These are phyloP conservation scores for Coleophora flavipennella DNA, from an alignment of 2,888 invertebrate species.

Conservation along the genomic window DNA sequence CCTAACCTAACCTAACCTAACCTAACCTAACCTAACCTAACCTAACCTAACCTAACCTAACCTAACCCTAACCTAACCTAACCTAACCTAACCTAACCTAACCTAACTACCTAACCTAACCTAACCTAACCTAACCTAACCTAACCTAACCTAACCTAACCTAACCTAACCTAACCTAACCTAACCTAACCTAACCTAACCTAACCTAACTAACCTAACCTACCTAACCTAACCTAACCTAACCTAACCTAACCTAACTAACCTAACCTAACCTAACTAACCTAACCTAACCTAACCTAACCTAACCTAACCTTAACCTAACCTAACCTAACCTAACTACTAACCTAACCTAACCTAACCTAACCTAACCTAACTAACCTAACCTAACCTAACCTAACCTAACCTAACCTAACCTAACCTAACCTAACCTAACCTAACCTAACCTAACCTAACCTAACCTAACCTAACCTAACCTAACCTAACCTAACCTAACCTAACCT, in stretches of 20 bases:
- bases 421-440: slow-evolving; percentile 7
- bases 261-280: slow-evolving; percentile 4
- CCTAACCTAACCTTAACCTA: slow-evolving; percentile 8
- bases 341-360: slow-evolving; percentile 9
- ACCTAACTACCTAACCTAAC: slow-evolving; percentile 9
- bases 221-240: slow-evolving; percentile 10
- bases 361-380: slow-evolving; percentile 9
- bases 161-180: slow-evolving; percentile 8
- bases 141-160: slow-evolving; percentile 9
- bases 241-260: slow-evolving; percentile 10
- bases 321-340: slow-evolving; percentile 9
- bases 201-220: slow-evolving; percentile 6
- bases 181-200: slow-evolving; percentile 8
- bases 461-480: slow-evolving; percentile 12
- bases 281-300: slow-evolving; percentile 9
- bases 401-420: slow-evolving; percentile 9
- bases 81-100: slow-evolving; percentile 8
- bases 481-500: slow-evolving; percentile 13
- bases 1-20: slow-evolving; percentile 8
- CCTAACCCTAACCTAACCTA: slow-evolving; percentile 7
- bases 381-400: slow-evolving; percentile 9
- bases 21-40: slow-evolving; percentile 7
- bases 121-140: slow-evolving; percentile 9
- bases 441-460: slow-evolving; percentile 6
- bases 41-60: slow-evolving; percentile 9